Evolutionary conservation across 92 coral and sea anemone species (phyloP).

Genomic region (Epizoanthus fatuus): DNA sequence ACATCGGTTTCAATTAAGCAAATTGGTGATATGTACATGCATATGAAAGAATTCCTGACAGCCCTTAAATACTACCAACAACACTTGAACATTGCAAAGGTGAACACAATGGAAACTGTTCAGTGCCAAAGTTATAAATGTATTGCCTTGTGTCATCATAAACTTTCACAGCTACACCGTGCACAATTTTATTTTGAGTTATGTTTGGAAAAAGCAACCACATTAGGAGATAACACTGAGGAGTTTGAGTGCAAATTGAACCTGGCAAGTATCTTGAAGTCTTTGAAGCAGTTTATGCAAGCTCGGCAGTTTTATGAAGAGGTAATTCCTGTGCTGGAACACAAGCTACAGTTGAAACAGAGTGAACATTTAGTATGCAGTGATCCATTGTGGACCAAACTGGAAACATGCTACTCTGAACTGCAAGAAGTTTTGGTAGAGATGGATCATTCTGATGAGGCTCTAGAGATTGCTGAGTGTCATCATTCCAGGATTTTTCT

Average conservation of each 20-base stretch:
- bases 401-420: conserved; percentile 78
- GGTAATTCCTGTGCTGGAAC: conserved; percentile 80
- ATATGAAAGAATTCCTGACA: conserved; percentile 66
- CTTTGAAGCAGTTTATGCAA: conserved; percentile 72
- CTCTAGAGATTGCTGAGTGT: conserved; percentile 85
- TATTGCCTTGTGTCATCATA: conserved; percentile 74
- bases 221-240: conserved; percentile 66
- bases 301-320: conserved; percentile 78
- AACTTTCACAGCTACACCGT: conserved; percentile 79
- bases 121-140: conserved; percentile 77
- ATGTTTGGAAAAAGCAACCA: conserved; percentile 71
- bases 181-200: conserved; percentile 79
- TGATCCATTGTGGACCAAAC: conserved; percentile 61
- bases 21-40: conserved; percentile 82
- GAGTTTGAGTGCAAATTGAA: conserved; percentile 66
- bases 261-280: conserved; percentile 79
- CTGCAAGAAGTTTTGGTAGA: conserved; percentile 83
- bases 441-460: conserved; percentile 70
- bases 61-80: conserved; percentile 83
- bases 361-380: conserved; percentile 27
- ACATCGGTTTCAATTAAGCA: conserved; percentile 76
- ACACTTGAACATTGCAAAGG: conserved; percentile 71
- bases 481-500: conserved; percentile 75
- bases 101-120: conserved; percentile 64
- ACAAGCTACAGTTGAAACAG: conserved; percentile 65